Evolutionary conservation across 2,888 invertebrate genomes (phyloP), one percentile per base, ranked within the genome.

Genomic region (Eumacrocentrus americanus): DNA sequence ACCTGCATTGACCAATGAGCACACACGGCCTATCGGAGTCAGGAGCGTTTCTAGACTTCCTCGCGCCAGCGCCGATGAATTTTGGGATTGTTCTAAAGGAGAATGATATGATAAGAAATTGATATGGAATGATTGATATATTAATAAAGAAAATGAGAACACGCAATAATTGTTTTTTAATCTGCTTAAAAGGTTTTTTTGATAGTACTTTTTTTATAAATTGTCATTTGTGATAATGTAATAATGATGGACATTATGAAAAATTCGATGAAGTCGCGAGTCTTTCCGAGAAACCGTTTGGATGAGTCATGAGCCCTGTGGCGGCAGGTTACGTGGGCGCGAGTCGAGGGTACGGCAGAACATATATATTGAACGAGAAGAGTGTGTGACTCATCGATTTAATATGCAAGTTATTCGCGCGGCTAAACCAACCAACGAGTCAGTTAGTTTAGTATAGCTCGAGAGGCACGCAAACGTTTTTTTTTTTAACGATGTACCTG

Each of bases 311-410:
- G 60, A 67, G 67, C 70, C 66, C 65, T 61, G 66, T 64, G 69
- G 66, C 62, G 53, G 68, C 16, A 1, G 68, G 70, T 67, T 64
- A 72, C 69, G 68, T 55, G 35, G 46, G 52, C 35, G 42, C 53
- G 14, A 5, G 29, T 25, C 44, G n/a, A 9, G 29, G 9, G 20
- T 56, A 47, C 18, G 37, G 18, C 44, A 25, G 18, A 20, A 29
- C 38, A 18, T 42, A 48, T 47, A 51, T 67, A 72, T 73, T 68
- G 67, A 67, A 68, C 67, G 64, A 72, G 70, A 72, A 50, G 37
- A 44, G 34, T 51, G 64, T 58, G 58, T 75, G 75, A 75, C 74
- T 75, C 75, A 75, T 64, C 70, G 62, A 69, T 67, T 70, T 70
- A 69, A 69, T 70, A 74, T 72, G 70, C 66, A 20, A 65, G 62